Base-by-base conservation (phyloP, 2,797 vertebrate species). In the Platyrinchus mystaceus region DNA sequence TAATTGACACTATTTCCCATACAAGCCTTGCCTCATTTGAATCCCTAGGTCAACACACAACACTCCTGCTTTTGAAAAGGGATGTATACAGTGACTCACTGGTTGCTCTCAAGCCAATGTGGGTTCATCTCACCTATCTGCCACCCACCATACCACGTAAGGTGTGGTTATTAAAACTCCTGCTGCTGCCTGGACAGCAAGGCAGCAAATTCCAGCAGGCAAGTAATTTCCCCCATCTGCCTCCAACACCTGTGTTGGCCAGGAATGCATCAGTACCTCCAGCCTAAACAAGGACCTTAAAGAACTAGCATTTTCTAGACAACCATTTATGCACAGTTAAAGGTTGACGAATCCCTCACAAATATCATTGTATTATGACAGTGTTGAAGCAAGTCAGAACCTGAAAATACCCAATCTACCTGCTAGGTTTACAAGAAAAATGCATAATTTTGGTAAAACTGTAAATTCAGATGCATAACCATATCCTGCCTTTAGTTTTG, bases 391-490 rank as follows among this genome's bases (percentile, higher is more conserved):
- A 64, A 28, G 23, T 14, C 73, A 68, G 23, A 53, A 47, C 24
- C 41, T 47, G 36, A 41, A 83, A 81, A 19, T 19, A 90, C 12
- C 26, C 8, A 4, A 41, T 14, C 14, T 66, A 37, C 20, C n/a
- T 44, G 23, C 18, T 58, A 28, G 18, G 2, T 36, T 71, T 52
- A 84, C 12, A 46, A 23, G 43, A 64, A 81, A 79, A 86, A 64
- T 7, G 7, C 1, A 0, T 8, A 1, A 59, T 41, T 86, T 71
- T 14, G 17, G 30, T 49, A 46, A 37, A 53, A 37, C 0, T 2
- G 16, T 60, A 64, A 58, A 64, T 49, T 46, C 18, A 60, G 41
- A 43, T 24, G 6, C 12, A 58, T 27, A 67, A 74, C 21, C 0
- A 1, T 4, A 64, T 41, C n/a, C 58, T 66, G 15, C 16, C 22